Evolutionary conservation across 2,888 invertebrate species (phyloP).

Genomic region (Lycocerus yunnanus): DNA sequence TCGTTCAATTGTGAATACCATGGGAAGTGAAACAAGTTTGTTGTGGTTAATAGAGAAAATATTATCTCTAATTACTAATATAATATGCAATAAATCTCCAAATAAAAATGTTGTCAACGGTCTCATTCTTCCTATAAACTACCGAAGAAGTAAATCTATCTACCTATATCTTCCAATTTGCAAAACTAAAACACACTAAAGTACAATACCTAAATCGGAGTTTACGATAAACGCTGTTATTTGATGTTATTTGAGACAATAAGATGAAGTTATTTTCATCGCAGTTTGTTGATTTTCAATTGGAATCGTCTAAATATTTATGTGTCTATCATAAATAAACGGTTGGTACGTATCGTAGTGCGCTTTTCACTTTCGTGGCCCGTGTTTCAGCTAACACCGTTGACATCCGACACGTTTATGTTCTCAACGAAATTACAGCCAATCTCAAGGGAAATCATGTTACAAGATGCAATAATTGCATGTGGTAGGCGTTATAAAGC

Average conservation of each 20-base stretch:
- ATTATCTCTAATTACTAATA: no score
- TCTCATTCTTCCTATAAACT: not conserved
- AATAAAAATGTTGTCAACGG: not conserved
- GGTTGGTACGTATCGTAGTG: not conserved
- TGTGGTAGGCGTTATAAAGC: slow-evolving; percentile 30
- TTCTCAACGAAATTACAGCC: slow-evolving; percentile 32
- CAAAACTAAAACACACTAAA: not conserved
- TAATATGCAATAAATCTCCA: no score
- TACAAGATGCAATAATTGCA: slow-evolving; percentile 33
- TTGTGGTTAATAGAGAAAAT: no score
- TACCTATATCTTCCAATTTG: not conserved
- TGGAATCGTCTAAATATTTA: slow-evolving; percentile 36
- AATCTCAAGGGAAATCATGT: slow-evolving; percentile 31
- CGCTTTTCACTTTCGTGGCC: slow-evolving; percentile 20
- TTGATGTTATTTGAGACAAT: slow-evolving; percentile 25
- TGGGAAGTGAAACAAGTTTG: no score
- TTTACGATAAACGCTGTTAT: not conserved
- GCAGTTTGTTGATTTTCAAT: slow-evolving; percentile 29
- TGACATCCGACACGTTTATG: slow-evolving; percentile 36
- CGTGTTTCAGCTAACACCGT: slow-evolving; percentile 28
- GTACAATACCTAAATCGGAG: not conserved
- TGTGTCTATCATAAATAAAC: slow-evolving; percentile 33
- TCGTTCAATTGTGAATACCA: no score
- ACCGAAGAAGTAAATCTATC: not conserved
- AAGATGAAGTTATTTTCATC: slow-evolving; percentile 33